Conservation (phyloP, 30 jellyfish, hydroid and myxozoan genomes). For the Hydractinia symbiolongicarpus region DNA sequence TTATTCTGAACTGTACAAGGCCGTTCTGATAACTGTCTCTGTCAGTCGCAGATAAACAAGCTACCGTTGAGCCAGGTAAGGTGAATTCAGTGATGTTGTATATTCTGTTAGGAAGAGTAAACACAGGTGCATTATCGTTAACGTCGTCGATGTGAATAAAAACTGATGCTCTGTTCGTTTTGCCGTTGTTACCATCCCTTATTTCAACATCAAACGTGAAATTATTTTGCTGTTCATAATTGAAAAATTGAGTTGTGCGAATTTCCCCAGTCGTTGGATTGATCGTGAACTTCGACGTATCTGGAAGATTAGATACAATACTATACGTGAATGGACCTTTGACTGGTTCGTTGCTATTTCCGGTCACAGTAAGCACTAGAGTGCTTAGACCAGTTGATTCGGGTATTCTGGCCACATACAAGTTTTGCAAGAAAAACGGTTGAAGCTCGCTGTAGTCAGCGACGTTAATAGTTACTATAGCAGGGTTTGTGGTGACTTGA, state of each 20-base stretch:
- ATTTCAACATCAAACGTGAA: conserved; percentile 60
- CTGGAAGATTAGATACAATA: conserved; percentile 34
- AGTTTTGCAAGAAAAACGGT: conserved; percentile 60
- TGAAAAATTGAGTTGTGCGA: conserved; percentile 37
- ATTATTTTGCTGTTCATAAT: conserved; percentile 42
- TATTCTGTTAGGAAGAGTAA: conserved; percentile 17
- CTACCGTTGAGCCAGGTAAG: conserved; percentile 52
- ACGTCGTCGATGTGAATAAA: conserved; percentile 50
- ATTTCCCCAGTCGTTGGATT: conserved; percentile 60
- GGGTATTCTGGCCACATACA: conserved; percentile 33
- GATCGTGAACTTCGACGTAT: conserved; percentile 40
- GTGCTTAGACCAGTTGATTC: conserved; percentile 42
- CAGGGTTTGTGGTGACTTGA: conserved; percentile 36
- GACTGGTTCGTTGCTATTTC: conserved; percentile 38
- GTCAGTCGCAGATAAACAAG: conserved; percentile 61
- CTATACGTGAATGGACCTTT: conserved; percentile 55
- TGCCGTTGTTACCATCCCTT: conserved; percentile 41
- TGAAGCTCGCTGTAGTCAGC: conserved; percentile 53
- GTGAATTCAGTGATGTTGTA: conserved; percentile 74
- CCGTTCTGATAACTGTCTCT: conserved; percentile 58
- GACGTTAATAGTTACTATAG: conserved; percentile 49
- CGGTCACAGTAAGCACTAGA: conserved; percentile 47
- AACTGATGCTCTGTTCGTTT: conserved; percentile 66
- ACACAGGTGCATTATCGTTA: conserved; percentile 76
- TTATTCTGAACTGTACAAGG: conserved; percentile 41